phyloP scores from a whole-genome alignment of 2,888 invertebrate genomes.

The Cenopis cana region DNA sequence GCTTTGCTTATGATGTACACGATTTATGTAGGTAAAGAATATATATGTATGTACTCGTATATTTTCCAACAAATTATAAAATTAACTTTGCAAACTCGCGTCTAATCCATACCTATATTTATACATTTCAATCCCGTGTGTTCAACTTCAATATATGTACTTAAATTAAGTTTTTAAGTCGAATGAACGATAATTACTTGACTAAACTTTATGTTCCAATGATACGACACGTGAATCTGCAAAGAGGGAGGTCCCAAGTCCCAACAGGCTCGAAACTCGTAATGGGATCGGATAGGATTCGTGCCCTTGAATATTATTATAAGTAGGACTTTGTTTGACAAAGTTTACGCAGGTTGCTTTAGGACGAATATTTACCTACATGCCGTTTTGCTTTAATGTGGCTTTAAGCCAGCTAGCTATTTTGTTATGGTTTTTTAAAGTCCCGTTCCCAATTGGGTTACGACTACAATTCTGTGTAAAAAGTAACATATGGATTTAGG shows the following conservation, averaged over 20 bases:
- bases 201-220: not conserved
- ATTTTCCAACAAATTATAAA: not conserved
- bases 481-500: too few species aligned
- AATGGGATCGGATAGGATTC: slow-evolving; percentile 4
- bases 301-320: slow-evolving; percentile 37
- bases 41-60: too few species aligned
- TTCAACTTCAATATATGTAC: too few species aligned
- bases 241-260: not conserved
- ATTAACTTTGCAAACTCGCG: not conserved
- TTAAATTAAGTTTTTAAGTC: not conserved
- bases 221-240: not conserved
- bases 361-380: slow-evolving; percentile 12
- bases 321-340: slow-evolving; percentile 26
- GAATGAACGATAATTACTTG: not conserved
- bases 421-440: slow-evolving; percentile 4
- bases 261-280: slow-evolving; percentile 9
- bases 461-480: too few species aligned
- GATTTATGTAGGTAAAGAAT: too few species aligned
- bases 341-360: slow-evolving; percentile 23
- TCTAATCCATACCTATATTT: not conserved
- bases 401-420: slow-evolving; percentile 7
- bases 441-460: slow-evolving; percentile 7
- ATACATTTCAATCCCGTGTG: not conserved
- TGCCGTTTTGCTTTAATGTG: slow-evolving; percentile 29
- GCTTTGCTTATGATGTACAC: too few species aligned